Conservation (phyloP, 2,113 vertebrate genomes). For the Forbesichthys agassizii region DNA sequence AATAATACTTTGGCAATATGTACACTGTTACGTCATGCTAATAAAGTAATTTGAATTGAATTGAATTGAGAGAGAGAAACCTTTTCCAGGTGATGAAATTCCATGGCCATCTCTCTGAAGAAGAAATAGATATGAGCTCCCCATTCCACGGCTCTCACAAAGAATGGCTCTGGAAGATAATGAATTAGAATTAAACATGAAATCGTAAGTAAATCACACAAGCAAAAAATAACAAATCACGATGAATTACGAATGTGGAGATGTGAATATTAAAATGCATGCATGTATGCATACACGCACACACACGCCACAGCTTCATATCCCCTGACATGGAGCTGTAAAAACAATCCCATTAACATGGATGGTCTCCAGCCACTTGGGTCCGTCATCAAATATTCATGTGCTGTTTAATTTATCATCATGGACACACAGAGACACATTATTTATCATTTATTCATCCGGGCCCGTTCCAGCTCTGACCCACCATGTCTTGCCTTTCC, state of each 20-base stretch:
- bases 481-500: constrained; percentile 36
- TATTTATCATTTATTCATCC: constrained; percentile 63
- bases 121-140: constrained; percentile 95
- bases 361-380: constrained; percentile 26
- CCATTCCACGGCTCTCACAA: constrained; percentile 93
- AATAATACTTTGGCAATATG: too few species aligned
- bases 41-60: too few species aligned
- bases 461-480: constrained; percentile 38
- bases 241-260: neutral
- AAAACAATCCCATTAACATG: constrained; percentile 49
- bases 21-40: too few species aligned
- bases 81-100: constrained; percentile 97
- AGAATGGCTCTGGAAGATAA: constrained; percentile 86
- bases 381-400: constrained; percentile 65
- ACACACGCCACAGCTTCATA: neutral
- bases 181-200: constrained; percentile 8
- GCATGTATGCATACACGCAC: neutral
- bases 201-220: neutral
- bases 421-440: constrained; percentile 49
- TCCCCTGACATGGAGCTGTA: constrained; percentile 34
- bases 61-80: constrained; percentile 72
- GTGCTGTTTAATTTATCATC: constrained; percentile 53
- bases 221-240: neutral
- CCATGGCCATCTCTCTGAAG: constrained; percentile 97
- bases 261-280: neutral